Base-by-base conservation (phyloP, 2,888 invertebrate species). In the Nymphalis urticae region DNA sequence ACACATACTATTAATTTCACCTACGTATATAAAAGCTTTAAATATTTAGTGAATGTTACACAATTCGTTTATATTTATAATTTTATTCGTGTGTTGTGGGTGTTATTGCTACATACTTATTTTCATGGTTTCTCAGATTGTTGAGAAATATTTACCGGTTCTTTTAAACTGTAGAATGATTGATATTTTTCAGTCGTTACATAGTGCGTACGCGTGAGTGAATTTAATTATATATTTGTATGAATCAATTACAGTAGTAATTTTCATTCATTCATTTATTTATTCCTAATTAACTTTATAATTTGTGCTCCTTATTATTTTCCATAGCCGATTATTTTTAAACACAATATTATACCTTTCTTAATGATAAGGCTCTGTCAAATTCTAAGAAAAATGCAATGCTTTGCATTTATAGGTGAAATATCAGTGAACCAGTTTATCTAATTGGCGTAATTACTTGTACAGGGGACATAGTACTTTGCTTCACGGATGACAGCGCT, bases 91-190 rank as follows among this genome's bases (percentile, higher is more conserved):
- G 48, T 58, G 36, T 66, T 24, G 66, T 66, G 48, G 24, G 48
- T 24, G 54, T 62, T n/a, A 62, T 66, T 62, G 48, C 61, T 27
- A 62, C 62, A 68, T 58, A 60, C n/a, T 2, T 16, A 65, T 62
- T 62, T 65, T 60, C 48, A 66, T 63, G 50, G 54, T 69, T 69
- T 50, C 59, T 21, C 24, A 48, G 58, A 62, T 50, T 17, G 61
- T 69, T 69, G 50, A 42, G 69, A 65, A 62, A 69, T 51, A 50
- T 50, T 2, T 54, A 54, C 50, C 42, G 64, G 61, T 48, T 51
- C 48, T 62, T 66, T 62, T 70, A 58, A 64, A 36, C 54, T 69
- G 60, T 51, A 27, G 62, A 66, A 36, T 53, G 62, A 71, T 66
- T 66, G 66, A 63, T 60, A 63, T 50, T 60, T n/a, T 56, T 54